These are phyloP conservation scores for Sebastolobus alascanus DNA, from an alignment of 2,797 vertebrate species.

Conservation along the genomic window DNA sequence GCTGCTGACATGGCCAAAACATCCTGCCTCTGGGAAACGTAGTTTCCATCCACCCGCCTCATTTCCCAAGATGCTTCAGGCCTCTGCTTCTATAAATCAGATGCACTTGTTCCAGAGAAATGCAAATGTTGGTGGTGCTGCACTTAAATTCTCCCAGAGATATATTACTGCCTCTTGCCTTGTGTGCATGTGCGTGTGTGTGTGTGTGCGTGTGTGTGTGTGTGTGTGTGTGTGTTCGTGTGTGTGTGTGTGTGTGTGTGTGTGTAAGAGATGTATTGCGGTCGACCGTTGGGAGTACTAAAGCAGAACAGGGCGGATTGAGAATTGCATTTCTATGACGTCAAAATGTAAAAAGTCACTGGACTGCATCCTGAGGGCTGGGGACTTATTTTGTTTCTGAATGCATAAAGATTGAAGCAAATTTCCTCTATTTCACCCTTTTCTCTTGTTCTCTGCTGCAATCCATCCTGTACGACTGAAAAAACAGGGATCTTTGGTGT, in stretches of 20 bases:
- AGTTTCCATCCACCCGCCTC: conserved; percentile 75
- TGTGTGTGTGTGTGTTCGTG: conserved; percentile 8
- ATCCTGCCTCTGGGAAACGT: conserved; percentile 70
- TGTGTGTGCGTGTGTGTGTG: neutral
- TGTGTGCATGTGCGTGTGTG: conserved; percentile 12
- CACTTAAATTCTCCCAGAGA: conserved; percentile 80
- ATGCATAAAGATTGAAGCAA: conserved; percentile 61
- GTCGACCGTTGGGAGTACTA: conserved; percentile 70
- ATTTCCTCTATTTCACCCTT: conserved; percentile 36
- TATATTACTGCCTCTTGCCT: conserved; percentile 72
- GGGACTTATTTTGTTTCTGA: conserved; percentile 70
- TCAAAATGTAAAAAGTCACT: conserved; percentile 72
- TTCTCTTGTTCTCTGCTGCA: conserved; percentile 41
- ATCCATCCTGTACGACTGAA: conserved; percentile 40
- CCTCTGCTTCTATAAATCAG: conserved; percentile 80
- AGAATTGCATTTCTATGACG: conserved; percentile 81
- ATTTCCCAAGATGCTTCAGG: conserved; percentile 78
- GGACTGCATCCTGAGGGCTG: conserved; percentile 61
- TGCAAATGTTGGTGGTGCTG: conserved; percentile 82
- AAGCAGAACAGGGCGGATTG: conserved; percentile 79
- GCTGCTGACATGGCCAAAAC: conserved; percentile 75
- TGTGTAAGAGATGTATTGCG: conserved; percentile 69
- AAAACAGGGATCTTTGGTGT: neutral
- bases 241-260: neutral
- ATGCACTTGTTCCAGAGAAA: conserved; percentile 77